Evolutionary conservation across 2,797 vertebrate genomes (phyloP), one percentile per base, ranked within the genome.

Genomic region (Thaleichthys pacificus): DNA sequence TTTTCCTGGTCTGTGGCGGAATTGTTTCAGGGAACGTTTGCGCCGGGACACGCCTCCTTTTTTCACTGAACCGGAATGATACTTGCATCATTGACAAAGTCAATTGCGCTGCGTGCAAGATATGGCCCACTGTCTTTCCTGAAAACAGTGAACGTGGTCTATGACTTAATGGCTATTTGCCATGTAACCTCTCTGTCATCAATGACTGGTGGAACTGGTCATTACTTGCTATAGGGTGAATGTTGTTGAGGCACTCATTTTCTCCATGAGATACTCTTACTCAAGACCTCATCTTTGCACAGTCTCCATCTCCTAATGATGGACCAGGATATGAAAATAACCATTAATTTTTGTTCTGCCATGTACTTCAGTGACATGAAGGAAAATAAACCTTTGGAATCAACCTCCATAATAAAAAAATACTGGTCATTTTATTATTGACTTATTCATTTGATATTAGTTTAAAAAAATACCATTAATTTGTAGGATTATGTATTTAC

Each of bases 141-240:
- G 21, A 77, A 68, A 78, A 61, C 42, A 14, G 38, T 66, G 56
- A 78, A 84, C 73, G 54, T 84, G 77, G 87, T 70, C 38, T 61
- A 70, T 71, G 63, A 19, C 69, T 67, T 49, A 69, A 12, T 28
- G 86, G 72, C 88, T 82, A 84, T 89, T 81, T 89, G 79, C 78
- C 78, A 81, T 85, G 85, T 74, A 74, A 78, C 69, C 63, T 47
- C 64, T 75, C 72, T 28, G 54, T 82, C 81, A 79, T 79, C 49
- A 67, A 74, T 82, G 69, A 82, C 72, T 56, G 66, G 58, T 76
- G 79, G 66, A 72, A 69, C 61, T 68, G 28, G 26, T 28, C 28
- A 30, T 30, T 30, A 30, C 28, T 73, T 61, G 49, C 64, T 30
- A 69, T 76, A 80, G 66, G 60, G 57, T 56, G 63, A 61, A 56